Percentiles rank a stretch among this genome's conserved stretches.
These are phyloP conservation scores for Eupithecia insigniata DNA, from an alignment of 2,888 invertebrate genomes.

Conservation along the genomic window DNA sequence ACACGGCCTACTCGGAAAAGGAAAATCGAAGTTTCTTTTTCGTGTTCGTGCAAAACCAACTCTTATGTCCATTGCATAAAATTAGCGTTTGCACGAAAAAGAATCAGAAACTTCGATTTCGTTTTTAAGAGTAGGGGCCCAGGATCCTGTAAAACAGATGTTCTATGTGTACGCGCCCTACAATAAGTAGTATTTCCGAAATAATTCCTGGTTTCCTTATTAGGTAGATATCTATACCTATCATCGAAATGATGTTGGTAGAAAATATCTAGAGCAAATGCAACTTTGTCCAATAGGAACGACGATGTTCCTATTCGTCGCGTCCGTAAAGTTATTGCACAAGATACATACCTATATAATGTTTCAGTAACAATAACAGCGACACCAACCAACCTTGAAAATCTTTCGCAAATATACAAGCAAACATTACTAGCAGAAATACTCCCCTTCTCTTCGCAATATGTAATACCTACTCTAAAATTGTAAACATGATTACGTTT, in stretches of 20 bases:
- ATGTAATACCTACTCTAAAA: slow-evolving; percentile 18
- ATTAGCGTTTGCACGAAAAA: no score
- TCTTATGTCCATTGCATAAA: no score
- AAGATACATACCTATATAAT: background rate
- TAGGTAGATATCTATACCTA: background rate
- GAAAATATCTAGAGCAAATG: background rate
- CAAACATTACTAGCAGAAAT: slow-evolving; percentile 6
- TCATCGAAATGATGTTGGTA: background rate
- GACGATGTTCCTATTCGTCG: background rate
- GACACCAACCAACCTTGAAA: slow-evolving; percentile 29
- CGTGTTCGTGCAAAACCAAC: no score
- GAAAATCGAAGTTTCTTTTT: no score
- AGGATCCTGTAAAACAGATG: no score
- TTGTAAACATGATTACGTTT: slow-evolving; percentile 33
- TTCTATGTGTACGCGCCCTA: no score
- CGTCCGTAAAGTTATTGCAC: background rate
- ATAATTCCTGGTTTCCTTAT: background rate
- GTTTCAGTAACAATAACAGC: background rate
- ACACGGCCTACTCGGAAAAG: no score
- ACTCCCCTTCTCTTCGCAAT: slow-evolving; percentile 4
- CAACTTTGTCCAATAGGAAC: background rate
- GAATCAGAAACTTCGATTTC: no score
- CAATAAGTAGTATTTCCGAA: background rate
- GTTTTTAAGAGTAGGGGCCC: no score
- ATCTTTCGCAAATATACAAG: slow-evolving; percentile 22